Percentiles rank a stretch among this genome's conserved stretches.
Evolutionary conservation across 2,888 invertebrate species (phyloP).

Genomic region (Trilocha varians): DNA sequence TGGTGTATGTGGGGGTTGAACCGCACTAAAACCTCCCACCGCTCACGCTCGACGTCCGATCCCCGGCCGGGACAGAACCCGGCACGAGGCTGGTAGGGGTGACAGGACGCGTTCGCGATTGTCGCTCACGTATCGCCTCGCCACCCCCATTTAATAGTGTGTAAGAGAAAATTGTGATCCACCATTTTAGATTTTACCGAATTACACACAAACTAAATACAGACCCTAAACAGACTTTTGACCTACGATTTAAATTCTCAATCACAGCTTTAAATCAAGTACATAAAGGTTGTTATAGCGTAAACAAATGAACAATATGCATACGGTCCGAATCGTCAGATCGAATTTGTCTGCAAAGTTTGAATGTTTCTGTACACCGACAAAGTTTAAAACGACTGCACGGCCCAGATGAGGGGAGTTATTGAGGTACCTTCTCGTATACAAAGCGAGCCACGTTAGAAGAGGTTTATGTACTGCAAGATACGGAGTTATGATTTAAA

Average conservation of each 20-base stretch:
- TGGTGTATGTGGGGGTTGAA: too few species aligned
- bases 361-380: conserved; percentile 57
- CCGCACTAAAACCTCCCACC: too few species aligned
- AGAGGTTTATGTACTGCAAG: background rate
- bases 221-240: background rate
- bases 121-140: too few species aligned
- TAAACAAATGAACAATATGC: conserved; percentile 25
- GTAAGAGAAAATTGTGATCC: too few species aligned
- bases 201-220: too few species aligned
- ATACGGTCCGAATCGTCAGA: conserved; percentile 51
- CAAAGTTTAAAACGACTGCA: conserved; percentile 43
- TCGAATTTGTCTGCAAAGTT: conserved; percentile 73
- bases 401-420: conserved; percentile 30
- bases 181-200: too few species aligned
- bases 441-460: background rate
- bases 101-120: too few species aligned
- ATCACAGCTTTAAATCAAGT: background rate
- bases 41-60: too few species aligned
- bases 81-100: too few species aligned
- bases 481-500: background rate
- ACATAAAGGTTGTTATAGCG: conserved; percentile 25
- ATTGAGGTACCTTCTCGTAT: conserved; percentile 18
- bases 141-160: too few species aligned
- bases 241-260: background rate
- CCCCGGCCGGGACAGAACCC: too few species aligned